Base-by-base conservation (phyloP, 2,888 invertebrate species). In the Ichneumoninae sp. region DNA sequence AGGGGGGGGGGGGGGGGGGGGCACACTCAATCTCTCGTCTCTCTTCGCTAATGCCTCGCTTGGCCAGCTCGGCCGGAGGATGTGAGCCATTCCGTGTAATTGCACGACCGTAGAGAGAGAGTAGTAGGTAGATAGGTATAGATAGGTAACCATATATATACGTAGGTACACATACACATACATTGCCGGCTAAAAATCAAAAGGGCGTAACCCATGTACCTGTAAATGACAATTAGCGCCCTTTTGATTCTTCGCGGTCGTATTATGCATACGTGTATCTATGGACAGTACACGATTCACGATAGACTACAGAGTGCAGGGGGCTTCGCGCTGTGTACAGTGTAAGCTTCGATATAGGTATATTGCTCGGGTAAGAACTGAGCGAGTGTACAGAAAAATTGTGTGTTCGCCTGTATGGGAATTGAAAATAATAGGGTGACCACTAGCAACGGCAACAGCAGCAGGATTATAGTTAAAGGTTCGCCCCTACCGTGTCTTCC, bases 41-140 rank as follows among this genome's bases (percentile, higher is more conserved):
- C 80, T 85, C 78, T 80, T 76, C 68, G 80, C 84, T 85, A 80
- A 85, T 85, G 72, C 84, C 78, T 75, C 69, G 81, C 78, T 86
- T 85, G 83, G 82, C 77, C 75, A 60, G 84, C 72, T 75, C 75
- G 81, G 80, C 85, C 84, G 84, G 84, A 86, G 87, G 87, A 87
- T 87, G 85, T 87, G 76, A 86, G 86, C 87, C 86, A 87, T 86
- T 87, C 86, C 82, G 69, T 81, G 84, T 86, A 87, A 87, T 87
- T 87, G 86, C 87, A 86, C 74, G 68, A 60, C 68, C 78, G 36
- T 79, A 50, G 69, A 81, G 72, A 81, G 72, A 81, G 66, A 65
- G 50, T 68, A 68, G 72, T 19, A 60, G 10, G 47, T 26, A 26
- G n/a, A 22, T 52, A 22, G 52, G 66, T 69, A 62, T 30, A 62